Evolutionary conservation across 2,888 invertebrate species (phyloP).

Genomic region (Matsumyia berberina): DNA sequence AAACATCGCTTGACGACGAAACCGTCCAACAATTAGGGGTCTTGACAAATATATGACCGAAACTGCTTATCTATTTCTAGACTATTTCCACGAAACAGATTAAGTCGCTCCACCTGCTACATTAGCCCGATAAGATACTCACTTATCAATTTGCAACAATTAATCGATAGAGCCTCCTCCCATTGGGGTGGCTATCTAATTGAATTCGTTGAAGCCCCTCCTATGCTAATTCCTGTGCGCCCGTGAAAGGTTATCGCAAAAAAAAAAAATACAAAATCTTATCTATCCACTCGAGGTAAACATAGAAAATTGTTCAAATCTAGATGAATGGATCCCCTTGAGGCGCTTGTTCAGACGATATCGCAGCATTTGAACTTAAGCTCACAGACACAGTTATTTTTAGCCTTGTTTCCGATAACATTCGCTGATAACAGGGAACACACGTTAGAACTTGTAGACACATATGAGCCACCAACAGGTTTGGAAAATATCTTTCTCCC

Average conservation of each 20-base stretch:
- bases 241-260: background rate
- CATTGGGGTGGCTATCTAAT: background rate
- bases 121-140: background rate
- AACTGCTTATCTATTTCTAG: too few species aligned
- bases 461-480: too few species aligned
- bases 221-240: background rate
- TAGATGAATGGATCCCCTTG: too few species aligned
- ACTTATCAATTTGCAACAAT: background rate
- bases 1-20: too few species aligned
- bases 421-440: background rate
- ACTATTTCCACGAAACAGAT: background rate
- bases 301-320: background rate
- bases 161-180: background rate
- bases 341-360: too few species aligned
- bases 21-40: too few species aligned
- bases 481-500: too few species aligned
- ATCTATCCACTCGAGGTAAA: background rate
- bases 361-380: too few species aligned
- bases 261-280: background rate
- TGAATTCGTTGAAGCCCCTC: background rate
- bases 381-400: background rate
- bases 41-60: too few species aligned
- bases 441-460: too few species aligned
- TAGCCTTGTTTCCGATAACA: slow-evolving; percentile 1
- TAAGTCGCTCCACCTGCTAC: background rate